Evolutionary conservation across 2,888 invertebrate genomes (phyloP).

Genomic region (Diadegma fenestrale): DNA sequence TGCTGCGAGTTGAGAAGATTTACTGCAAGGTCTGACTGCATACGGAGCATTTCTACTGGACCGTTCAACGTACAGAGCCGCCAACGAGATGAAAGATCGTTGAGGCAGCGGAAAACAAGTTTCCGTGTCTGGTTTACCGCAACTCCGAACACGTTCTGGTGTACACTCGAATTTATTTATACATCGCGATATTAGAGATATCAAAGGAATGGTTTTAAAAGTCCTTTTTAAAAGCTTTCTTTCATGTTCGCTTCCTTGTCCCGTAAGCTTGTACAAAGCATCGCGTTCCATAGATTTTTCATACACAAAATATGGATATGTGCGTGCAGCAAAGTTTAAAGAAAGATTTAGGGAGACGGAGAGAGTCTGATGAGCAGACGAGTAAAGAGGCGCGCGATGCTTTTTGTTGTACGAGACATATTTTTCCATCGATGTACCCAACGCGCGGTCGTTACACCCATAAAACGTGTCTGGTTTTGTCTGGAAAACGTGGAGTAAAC

Average conservation of each 20-base stretch:
- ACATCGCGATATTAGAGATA: constrained; percentile 29
- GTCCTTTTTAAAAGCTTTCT: constrained; percentile 11
- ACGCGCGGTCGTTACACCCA: constrained; percentile 2
- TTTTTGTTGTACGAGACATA: constrained; percentile 3
- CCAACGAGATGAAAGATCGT: constrained; percentile 22
- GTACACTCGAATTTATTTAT: background rate
- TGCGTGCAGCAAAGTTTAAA: background rate
- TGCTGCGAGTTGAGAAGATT: background rate
- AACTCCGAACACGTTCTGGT: background rate
- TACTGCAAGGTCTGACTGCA: constrained; percentile 28
- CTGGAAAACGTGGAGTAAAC: background rate
- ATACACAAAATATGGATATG: background rate
- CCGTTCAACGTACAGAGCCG: background rate
- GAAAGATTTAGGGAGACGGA: background rate
- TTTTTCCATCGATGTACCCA: constrained; percentile 1
- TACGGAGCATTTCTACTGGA: constrained; percentile 30
- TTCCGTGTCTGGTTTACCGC: constrained; percentile 21
- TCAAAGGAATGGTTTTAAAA: constrained; percentile 46
- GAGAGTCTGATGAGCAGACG: background rate
- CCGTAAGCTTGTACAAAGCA: background rate
- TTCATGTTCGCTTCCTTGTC: constrained; percentile 43
- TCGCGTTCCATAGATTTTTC: constrained; percentile 12
- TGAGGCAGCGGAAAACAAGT: constrained; percentile 25
- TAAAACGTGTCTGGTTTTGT: constrained; percentile 17
- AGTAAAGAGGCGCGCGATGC: background rate